Base-by-base conservation (phyloP, 2,888 invertebrate species). In the Tetanocera ferruginea region DNA sequence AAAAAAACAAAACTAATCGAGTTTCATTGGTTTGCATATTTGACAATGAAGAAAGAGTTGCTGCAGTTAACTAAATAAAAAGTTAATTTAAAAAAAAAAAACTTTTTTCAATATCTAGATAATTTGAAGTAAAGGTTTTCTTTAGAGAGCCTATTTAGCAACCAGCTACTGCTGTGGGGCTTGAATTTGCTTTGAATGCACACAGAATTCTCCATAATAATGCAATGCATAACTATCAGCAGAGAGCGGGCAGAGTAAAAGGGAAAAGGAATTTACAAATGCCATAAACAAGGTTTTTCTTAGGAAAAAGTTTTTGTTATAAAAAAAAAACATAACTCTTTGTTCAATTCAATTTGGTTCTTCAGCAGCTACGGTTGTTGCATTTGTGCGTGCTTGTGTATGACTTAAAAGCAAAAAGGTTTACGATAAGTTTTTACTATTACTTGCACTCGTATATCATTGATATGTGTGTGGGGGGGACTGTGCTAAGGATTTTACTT, bases 381-480 rank as follows among this genome's bases (percentile, higher is more conserved):
- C 43, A 23, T 55, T 6, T 49, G 19, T 60, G 60, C 52, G 25
- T 76, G 71, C 66, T 17, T 25, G 23, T 64, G 62, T 70, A 31
- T 70, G 31, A 11, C 4, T 52, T 49, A 67, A 37, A 71, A 52
- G 55, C 55, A 71, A 71, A 71, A 71, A 31, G 64, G n/a, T 34
- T 34, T 66, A 34, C 25, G 3, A 66, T 37, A 17, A 66, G n/a
- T 31, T 66, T 66, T 37, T 17, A 31, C 64, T 23, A 17, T 34
- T 37, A 43, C n/a, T 8, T 67, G 8, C 43, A 23, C 23, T n/a
- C 9, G 19, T 19, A 55, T 23, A 23, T 55, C n/a, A 19, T 23
- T 9, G 9, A 43, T 67, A 43, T 43, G 43, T 23, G 37, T 66
- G 37, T 70, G n/a, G 52, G n/a, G 28, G 5, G 31, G n/a, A 17